Base-by-base conservation (phyloP, 2,113 vertebrate genomes). In the Numenius arquata region DNA sequence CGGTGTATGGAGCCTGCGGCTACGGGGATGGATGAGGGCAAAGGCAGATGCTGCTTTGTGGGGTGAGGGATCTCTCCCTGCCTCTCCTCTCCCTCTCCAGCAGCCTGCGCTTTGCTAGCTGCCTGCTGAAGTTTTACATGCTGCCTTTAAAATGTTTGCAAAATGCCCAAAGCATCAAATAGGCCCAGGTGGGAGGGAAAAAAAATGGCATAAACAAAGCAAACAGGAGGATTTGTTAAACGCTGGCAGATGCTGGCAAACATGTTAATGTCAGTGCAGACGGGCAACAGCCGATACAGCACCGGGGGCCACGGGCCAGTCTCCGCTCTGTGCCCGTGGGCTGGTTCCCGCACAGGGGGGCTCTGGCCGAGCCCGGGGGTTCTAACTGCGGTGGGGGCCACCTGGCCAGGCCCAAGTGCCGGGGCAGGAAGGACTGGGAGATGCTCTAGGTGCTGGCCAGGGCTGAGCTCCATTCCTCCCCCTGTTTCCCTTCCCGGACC, bases 1-100 rank as follows among this genome's bases (percentile, higher is more conserved):
- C 1, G 2, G 8, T 3, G 5, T 10, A 15, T 2, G 6, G 41
- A 77, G 52, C 4, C 1, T 0, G 1, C 3, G 4, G 40, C 15
- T 52, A 4, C 1, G 10, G 20, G 62, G 56, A 19, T 34, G 67
- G 30, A 25, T 15, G 45, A 75, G 34, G 47, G 19, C 2, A 3
- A 47, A 13, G 61, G n/a, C 67, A 70, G 61, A 3, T 1, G 32
- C 29, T 45, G 73, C 41, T 53, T 45, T 43, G 47, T 1, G 2
- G n/a, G 5, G 5, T 15, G 18, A 17, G 41, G 9, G 16, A 25
- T 61, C 47, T 67, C 36, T 27, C 50, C 63, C 18, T 23, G 14
- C 56, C 38, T 43, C 73, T 77, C 41, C 48, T 50, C 12, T 8
- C 40, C 12, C 18, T 50, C 84, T 50, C 73, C 12, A 22, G 26